A percentile compares a stretch with the other conserved stretches of the same genome.
phyloP scores from a whole-genome alignment of 1,140 invertebrate species.

The Mizuhopecten yessoensis region DNA sequence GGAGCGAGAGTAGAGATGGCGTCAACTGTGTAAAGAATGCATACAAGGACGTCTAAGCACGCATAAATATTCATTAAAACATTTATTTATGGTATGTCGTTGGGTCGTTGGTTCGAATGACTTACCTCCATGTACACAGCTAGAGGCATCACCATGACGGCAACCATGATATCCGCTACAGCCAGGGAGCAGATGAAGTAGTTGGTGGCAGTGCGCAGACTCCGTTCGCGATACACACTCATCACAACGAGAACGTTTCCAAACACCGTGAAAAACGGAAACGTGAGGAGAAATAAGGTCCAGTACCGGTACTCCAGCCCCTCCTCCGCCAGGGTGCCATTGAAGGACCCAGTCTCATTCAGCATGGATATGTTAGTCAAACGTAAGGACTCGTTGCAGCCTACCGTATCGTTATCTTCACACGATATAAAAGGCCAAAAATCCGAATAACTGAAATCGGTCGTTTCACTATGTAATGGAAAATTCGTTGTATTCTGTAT shows the following conservation, averaged over 20 bases:
- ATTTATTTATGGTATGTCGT: no score
- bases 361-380: not conserved
- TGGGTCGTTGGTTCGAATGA: not conserved
- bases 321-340: not conserved
- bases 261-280: constrained; percentile 96
- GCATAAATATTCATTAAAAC: no score
- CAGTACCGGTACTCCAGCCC: constrained; percentile 86
- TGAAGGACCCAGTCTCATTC: not conserved
- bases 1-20: no score
- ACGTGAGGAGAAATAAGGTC: constrained; percentile 93
- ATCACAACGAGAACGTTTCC: constrained; percentile 98
- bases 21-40: no score
- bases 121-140: constrained; percentile 98
- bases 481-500: constrained; percentile 36
- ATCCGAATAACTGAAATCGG: constrained; percentile 13
- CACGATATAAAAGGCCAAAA: constrained; percentile 17
- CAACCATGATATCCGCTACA: constrained; percentile 98
- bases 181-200: constrained; percentile 99
- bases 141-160: constrained; percentile 98
- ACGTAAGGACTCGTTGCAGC: constrained; percentile 4
- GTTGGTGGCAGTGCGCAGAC: constrained; percentile 95
- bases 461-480: constrained; percentile 5
- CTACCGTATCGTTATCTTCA: not conserved
- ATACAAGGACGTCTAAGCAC: no score
- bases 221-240: constrained; percentile 94